Base-by-base conservation (phyloP, 1,140 invertebrate species). In the Ips nitidus region DNA sequence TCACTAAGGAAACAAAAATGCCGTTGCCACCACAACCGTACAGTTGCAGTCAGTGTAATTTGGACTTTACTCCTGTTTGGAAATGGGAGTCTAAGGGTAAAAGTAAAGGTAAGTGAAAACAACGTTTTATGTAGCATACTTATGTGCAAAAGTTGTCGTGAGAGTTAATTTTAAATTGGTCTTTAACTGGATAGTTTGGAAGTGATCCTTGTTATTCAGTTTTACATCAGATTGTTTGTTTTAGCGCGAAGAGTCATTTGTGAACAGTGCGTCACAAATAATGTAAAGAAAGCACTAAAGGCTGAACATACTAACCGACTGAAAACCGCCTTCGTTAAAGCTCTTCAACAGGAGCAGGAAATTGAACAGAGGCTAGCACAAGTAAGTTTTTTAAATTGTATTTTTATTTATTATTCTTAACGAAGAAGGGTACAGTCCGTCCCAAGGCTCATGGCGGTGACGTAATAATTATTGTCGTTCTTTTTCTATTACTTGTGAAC, bases 1-100 rank as follows among this genome's bases (percentile, higher is more conserved):
- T 99, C 57, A 96, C 93, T 5, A 93, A 89, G 72, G 87, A 89
- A 73, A 87, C 83, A 76, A 90, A 82, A 80, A 89, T 82, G 79
- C 85, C 84, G 3, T 81, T 83, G 39, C 84, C 85, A 8, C 84
- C 85, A 5, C 72, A 71, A 75, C 91, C 93, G 3, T 93, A 95
- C 81, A 85, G 90, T 56, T 99, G 98, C 84, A 93, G 94, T 71
- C 97, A 99, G 81, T 99, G 98, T 83, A 90, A 90, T 73, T 96
- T 96, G 60, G 97, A 99, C 81, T 99, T 98, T 82, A 99, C 98
- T 2, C 95, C 97, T 0, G 94, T 98, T 39, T 99, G 98, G 98
- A 98, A 98, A 82, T 96, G 95, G 90, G 95, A 98, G 77, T 81
- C 81, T 42, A 83, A 84, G 74, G 81, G 81, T 73, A 83, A 81